phyloP scores from a whole-genome alignment of 2,888 invertebrate species.

The Tetranychus truncatus region DNA sequence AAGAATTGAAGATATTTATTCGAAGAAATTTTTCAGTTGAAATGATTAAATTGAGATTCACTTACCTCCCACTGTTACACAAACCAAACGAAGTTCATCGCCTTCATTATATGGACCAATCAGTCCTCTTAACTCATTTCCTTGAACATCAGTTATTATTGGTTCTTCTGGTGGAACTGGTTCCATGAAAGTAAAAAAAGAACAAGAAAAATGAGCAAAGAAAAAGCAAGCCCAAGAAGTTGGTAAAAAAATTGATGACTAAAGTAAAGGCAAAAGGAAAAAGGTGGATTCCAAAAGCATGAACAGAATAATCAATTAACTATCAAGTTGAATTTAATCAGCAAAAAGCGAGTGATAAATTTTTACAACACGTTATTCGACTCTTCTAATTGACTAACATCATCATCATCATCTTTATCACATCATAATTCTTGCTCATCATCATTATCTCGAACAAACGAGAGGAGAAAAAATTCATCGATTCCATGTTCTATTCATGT shows the following conservation, averaged over 20 bases:
- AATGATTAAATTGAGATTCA: neutral
- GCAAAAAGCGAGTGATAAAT: neutral
- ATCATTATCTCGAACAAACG: too few species aligned
- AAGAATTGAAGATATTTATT: neutral
- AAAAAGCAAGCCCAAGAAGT: too few species aligned
- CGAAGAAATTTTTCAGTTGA: neutral
- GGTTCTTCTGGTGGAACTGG: constrained; percentile 25
- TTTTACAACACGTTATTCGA: too few species aligned
- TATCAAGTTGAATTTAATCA: neutral
- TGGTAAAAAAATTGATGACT: neutral
- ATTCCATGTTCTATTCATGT: too few species aligned
- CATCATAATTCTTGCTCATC: too few species aligned
- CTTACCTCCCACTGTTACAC: constrained; percentile 30
- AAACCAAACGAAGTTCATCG: constrained; percentile 29
- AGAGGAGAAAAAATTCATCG: too few species aligned
- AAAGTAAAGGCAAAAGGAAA: neutral
- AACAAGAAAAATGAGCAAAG: neutral
- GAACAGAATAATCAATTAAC: too few species aligned
- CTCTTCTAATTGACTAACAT: too few species aligned
- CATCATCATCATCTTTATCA: too few species aligned
- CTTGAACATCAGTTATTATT: constrained; percentile 20
- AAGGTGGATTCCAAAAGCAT: neutral
- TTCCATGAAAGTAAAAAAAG: neutral
- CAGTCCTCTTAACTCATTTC: constrained; percentile 22
- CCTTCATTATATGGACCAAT: constrained; percentile 31